Conservation (phyloP, 2,113 vertebrate genomes). For the Paramisgurnus dabryanus region DNA sequence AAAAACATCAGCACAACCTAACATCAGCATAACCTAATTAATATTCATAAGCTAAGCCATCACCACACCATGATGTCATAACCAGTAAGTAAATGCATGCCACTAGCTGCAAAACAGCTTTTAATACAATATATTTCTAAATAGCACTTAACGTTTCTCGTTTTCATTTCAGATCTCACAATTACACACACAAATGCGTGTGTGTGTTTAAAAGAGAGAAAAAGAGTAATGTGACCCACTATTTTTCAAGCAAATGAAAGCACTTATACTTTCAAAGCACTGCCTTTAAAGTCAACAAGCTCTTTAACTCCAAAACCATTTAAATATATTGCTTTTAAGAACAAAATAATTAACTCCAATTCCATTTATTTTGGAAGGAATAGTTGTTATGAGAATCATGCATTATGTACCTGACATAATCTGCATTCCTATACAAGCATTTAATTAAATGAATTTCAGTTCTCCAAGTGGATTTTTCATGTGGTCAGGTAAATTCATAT, state of each 20-base stretch:
- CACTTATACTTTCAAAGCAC: neutral
- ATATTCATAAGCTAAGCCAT: slow-evolving; percentile 20
- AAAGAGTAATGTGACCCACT: neutral
- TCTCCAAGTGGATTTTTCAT: slow-evolving; percentile 6
- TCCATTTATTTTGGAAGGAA: neutral
- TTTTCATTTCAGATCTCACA: neutral
- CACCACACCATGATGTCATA: neutral
- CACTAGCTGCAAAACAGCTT: too few relatives aligned
- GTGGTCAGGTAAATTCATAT: neutral
- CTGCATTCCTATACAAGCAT: neutral
- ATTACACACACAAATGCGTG: neutral
- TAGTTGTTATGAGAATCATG: neutral
- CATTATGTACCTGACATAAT: neutral
- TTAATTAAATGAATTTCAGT: neutral
- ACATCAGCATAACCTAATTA: slow-evolving; percentile 16
- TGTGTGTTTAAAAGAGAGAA: neutral
- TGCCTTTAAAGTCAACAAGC: slow-evolving; percentile 13
- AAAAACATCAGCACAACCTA: neutral
- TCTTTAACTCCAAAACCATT: neutral
- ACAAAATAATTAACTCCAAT: neutral
- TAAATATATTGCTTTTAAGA: neutral
- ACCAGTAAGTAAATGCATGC: too few relatives aligned
- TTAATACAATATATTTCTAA: neutral
- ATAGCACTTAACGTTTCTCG: slow-evolving; percentile 11
- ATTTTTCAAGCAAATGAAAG: neutral